phyloP scores from a whole-genome alignment of 2,797 vertebrate genomes.

The Cynopterus sphinx region DNA sequence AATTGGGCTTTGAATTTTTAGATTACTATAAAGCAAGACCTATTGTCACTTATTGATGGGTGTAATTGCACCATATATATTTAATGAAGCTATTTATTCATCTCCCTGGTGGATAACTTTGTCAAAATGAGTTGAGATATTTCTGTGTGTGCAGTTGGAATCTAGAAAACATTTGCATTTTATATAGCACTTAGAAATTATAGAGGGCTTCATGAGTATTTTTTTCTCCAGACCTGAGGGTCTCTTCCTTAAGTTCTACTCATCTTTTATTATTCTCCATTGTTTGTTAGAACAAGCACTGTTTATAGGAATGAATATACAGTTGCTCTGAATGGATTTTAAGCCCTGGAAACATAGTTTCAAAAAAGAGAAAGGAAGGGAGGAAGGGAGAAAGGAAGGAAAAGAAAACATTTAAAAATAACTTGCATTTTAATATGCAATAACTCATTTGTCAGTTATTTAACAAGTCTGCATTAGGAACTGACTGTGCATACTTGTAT shows the following conservation, averaged over 20 bases:
- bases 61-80: slow-evolving; percentile 72
- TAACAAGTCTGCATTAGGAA: neutral
- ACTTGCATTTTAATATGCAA: neutral
- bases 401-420: neutral
- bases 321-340: slow-evolving; percentile 25
- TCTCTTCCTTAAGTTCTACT: slow-evolving; percentile 40
- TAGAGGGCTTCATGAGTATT: slow-evolving; percentile 33
- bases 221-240: slow-evolving; percentile 46
- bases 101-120: slow-evolving; percentile 66
- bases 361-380: neutral
- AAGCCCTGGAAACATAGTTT: neutral
- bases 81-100: slow-evolving; percentile 74
- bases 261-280: slow-evolving; percentile 20
- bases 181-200: slow-evolving; percentile 42
- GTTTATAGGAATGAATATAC: neutral
- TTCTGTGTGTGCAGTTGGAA: slow-evolving; percentile 58
- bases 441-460: neutral
- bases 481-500: neutral
- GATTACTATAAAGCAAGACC: slow-evolving; percentile 73
- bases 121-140: slow-evolving; percentile 65
- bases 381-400: neutral
- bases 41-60: slow-evolving; percentile 72
- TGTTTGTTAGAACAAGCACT: slow-evolving; percentile 5
- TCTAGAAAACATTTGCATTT: slow-evolving; percentile 62
- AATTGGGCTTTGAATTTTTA: slow-evolving; percentile 74